Conservation (phyloP, 2,113 vertebrate species). For the Ptilorrhoa leucosticta region DNA sequence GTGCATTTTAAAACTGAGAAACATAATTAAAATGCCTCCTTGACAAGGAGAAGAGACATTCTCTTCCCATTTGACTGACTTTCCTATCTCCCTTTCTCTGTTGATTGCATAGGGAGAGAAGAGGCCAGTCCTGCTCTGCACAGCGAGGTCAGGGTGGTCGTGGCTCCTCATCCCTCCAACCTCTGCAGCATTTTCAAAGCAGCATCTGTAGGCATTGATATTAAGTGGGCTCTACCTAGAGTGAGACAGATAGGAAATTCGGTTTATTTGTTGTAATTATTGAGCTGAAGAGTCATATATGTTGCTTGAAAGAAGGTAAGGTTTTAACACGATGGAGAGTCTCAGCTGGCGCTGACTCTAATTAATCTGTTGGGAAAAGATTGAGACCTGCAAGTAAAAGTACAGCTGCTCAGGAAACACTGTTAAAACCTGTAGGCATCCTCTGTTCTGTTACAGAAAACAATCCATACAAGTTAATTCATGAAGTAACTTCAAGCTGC, state of each 20-base stretch:
- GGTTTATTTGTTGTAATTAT: constrained; percentile 35
- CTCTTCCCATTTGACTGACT: not conserved
- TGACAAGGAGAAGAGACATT: not conserved
- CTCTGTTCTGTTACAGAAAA: not conserved
- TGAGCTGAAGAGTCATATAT: not conserved
- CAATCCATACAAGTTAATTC: not conserved
- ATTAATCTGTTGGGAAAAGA: not conserved
- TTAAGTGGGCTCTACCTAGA: not conserved
- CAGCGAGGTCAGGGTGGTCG: not conserved
- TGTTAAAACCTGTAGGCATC: not conserved
- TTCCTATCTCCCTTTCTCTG: not conserved
- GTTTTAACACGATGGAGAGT: not conserved
- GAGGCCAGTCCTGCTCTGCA: not conserved
- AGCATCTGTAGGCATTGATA: not conserved
- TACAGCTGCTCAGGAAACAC: not conserved
- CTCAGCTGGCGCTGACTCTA: constrained; percentile 8
- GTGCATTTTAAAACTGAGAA: not conserved
- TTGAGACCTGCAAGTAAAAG: not conserved
- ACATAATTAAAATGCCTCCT: not conserved
- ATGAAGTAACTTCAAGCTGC: not conserved
- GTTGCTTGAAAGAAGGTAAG: constrained; percentile 14
- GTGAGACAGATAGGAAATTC: constrained; percentile 21
- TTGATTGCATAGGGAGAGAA: not conserved
- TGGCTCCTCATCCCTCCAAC: not conserved
- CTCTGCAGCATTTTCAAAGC: not conserved